These are phyloP conservation scores for Temnothorax curvispinosus DNA, from an alignment of 1,140 invertebrate genomes.

Conservation along the genomic window DNA sequence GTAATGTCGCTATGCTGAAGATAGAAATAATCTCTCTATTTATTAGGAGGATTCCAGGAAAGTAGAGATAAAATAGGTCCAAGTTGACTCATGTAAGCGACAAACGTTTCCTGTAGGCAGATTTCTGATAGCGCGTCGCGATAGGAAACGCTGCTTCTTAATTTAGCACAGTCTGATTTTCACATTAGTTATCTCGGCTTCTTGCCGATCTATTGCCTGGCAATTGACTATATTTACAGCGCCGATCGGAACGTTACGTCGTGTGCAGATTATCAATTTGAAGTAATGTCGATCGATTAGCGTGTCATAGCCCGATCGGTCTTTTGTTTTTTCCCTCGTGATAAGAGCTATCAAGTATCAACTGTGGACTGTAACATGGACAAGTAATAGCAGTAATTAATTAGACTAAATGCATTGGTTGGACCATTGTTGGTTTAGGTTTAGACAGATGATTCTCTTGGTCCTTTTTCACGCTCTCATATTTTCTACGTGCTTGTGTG, in stretches of 20 bases:
- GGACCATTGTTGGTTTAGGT: background rate
- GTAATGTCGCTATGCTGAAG: background rate
- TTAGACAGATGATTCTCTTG: background rate
- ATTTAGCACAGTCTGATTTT: background rate
- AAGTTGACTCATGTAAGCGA: background rate
- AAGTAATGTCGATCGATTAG: background rate
- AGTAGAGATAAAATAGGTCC: slow-evolving; percentile 8
- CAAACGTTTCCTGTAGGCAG: background rate
- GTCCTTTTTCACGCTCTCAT: background rate
- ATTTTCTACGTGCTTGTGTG: background rate
- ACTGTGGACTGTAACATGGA: background rate
- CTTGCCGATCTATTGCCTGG: background rate
- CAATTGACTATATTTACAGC: background rate
- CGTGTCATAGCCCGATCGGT: background rate
- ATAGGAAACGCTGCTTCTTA: background rate
- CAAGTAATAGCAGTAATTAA: background rate
- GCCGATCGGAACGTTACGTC: background rate
- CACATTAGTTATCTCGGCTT: background rate
- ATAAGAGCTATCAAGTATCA: background rate
- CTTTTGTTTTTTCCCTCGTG: background rate
- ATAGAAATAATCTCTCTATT: background rate
- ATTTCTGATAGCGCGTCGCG: background rate
- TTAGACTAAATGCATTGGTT: background rate
- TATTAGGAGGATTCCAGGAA: background rate
- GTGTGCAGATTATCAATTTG: background rate